Evolutionary conservation across 2,888 invertebrate species (phyloP), one percentile per base, ranked within the genome.

Genomic region (Parapristionchus giblindavisi): DNA sequence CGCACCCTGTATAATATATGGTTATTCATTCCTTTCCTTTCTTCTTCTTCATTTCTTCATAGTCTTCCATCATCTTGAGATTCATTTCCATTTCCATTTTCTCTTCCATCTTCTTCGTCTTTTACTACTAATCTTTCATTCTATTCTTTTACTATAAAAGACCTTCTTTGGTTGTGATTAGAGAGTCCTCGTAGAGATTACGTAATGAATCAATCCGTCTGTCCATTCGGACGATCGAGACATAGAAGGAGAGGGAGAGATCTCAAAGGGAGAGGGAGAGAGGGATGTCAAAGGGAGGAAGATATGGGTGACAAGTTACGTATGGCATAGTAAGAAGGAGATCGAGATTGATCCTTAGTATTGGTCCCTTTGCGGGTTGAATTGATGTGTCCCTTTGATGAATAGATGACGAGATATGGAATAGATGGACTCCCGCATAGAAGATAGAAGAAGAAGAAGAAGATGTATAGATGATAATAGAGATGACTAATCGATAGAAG

Each of bases 261-360:
- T 8, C 8, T 36, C 11, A 40, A 40, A n/a, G 40, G 63, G 40
- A 29, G 36, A 36, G 3, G 36, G 36, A n/a, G 14, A 38, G 63
- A 40, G n/a, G n/a, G n/a, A n/a, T n/a, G n/a, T n/a, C n/a, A n/a
- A 63, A 32, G 63, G 63, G 40, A 40, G 38, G 40, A 40, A 40
- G 63, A 38, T 63, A 40, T 63, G 66, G 32, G 66, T 66, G 66
- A 66, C 66, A 66, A 66, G 66, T 66, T 66, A 36, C 66, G 66
- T 51, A 66, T 66, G 66, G 24, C 66, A 38, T 38, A 43, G 43
- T 14, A 17, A 63, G 63, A n/a, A n/a, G n/a, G n/a, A n/a, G n/a
- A 63, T 40, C 63, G 63, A 63, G 63, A 63, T 63, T 63, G 63
- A 63, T 63, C 63, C 63, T 38, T 17, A 40, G 27, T 27, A 40